Percentiles rank a stretch among this genome's conserved stretches.
These are phyloP conservation scores for Cottoperca gobio DNA, from an alignment of 2,797 vertebrate species.

Conservation along the genomic window DNA sequence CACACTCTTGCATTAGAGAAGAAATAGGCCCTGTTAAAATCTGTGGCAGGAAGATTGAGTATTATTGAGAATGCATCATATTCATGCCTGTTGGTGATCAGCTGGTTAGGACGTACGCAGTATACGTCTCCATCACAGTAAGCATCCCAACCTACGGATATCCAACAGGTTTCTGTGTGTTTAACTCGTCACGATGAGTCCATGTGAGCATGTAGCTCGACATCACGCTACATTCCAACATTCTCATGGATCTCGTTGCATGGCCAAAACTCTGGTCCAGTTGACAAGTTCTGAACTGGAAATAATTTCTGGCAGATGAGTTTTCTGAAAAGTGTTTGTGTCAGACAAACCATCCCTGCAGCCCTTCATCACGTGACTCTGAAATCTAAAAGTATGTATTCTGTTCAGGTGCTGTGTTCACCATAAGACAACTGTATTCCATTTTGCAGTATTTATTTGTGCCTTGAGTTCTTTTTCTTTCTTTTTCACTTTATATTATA, in stretches of 20 bases:
- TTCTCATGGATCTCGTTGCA: neutral
- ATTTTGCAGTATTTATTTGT: slow-evolving; percentile 85
- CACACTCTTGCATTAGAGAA: no score
- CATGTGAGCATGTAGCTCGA: no score
- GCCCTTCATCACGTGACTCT: no score
- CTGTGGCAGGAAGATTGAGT: slow-evolving; percentile 19
- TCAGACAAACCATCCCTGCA: no score
- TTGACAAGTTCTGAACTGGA: slow-evolving; percentile 2
- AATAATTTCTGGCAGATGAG: neutral
- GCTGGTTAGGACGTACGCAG: neutral
- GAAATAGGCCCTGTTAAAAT: neutral
- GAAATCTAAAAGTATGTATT: slow-evolving; percentile 9
- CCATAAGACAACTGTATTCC: slow-evolving; percentile 56
- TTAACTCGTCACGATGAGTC: no score
- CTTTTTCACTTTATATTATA: slow-evolving; percentile 54
- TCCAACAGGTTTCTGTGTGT: neutral
- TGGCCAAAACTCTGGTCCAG: slow-evolving; percentile 9
- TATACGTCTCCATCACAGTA: no score
- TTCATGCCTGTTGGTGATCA: slow-evolving; percentile 15
- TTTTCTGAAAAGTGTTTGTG: no score
- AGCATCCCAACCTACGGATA: no score
- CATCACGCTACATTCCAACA: neutral
- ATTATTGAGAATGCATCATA: neutral
- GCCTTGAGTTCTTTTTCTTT: slow-evolving; percentile 76
- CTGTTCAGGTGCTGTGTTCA: slow-evolving; percentile 23